Percentiles rank a stretch among this genome's conserved stretches.
Conservation (phyloP, 2,888 invertebrate genomes). For the Caenorhabditis panamensis region DNA sequence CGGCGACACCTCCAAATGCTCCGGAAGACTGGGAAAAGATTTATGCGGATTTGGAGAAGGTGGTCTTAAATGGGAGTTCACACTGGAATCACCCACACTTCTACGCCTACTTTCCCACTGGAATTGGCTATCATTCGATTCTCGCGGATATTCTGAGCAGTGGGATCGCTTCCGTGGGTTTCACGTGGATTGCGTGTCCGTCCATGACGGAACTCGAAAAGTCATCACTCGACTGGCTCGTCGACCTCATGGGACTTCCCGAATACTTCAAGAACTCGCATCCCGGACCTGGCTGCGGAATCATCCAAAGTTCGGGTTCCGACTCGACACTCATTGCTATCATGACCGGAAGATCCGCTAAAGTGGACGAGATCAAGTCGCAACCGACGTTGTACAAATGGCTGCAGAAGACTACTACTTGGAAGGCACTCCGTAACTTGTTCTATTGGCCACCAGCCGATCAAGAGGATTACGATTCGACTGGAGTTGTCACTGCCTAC, state of each 20-base stretch:
- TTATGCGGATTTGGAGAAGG: constrained; percentile 86
- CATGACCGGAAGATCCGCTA: constrained; percentile 83
- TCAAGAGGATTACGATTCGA: constrained; percentile 27
- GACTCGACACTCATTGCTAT: constrained; percentile 91
- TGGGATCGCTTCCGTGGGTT: constrained; percentile 77
- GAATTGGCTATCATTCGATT: constrained; percentile 78
- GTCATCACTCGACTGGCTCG: constrained; percentile 83
- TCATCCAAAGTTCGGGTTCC: constrained; percentile 88
- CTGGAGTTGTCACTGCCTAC: constrained; percentile 61
- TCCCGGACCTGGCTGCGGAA: constrained; percentile 79
- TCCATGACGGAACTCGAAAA: constrained; percentile 83
- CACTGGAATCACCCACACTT: constrained; percentile 81
- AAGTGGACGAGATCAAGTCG: constrained; percentile 68
- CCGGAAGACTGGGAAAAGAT: constrained; percentile 92
- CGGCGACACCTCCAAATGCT: constrained; percentile 88
- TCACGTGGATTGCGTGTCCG: constrained; percentile 82
- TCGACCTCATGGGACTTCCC: constrained; percentile 81
- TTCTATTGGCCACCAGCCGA: constrained; percentile 47
- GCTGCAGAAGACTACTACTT: constrained; percentile 50
- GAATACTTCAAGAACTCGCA: constrained; percentile 72
- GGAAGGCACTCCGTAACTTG: constrained; percentile 55
- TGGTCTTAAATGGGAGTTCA: constrained; percentile 71
- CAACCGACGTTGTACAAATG: constrained; percentile 45
- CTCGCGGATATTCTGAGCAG: constrained; percentile 79
- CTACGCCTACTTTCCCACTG: constrained; percentile 80